Conservation (phyloP, 2,113 vertebrate genomes). For the Rhagologus leucostigma region DNA sequence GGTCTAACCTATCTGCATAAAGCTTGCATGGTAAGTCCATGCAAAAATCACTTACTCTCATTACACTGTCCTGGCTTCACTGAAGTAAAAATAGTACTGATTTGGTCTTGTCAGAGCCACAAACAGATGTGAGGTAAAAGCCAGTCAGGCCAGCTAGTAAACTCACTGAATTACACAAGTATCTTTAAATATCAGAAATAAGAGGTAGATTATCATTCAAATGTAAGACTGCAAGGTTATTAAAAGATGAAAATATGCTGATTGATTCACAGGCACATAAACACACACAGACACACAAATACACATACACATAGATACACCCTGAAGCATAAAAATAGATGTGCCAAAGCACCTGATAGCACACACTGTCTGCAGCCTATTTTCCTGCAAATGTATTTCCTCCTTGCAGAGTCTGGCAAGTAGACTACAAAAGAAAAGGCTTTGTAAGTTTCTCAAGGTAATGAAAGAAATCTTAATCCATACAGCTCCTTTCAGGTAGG, state of each 20-base stretch:
- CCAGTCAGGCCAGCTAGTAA: not conserved
- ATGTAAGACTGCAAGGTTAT: not conserved
- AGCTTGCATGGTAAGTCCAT: not conserved
- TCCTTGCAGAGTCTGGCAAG: not conserved
- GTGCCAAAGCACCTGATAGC: not conserved
- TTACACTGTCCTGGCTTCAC: not conserved
- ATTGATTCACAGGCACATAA: not conserved
- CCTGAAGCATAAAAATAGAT: not conserved
- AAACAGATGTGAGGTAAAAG: not conserved
- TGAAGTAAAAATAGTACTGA: not conserved
- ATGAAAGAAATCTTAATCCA: slow-evolving; percentile 7
- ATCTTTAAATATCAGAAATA: not conserved
- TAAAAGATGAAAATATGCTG: not conserved
- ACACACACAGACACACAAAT: not conserved
- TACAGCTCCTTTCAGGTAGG: not conserved
- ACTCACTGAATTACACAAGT: not conserved
- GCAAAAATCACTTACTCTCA: not conserved
- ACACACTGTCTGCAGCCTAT: not conserved
- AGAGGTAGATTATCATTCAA: not conserved
- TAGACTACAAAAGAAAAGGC: not conserved
- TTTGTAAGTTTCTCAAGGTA: not conserved
- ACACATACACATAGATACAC: not conserved
- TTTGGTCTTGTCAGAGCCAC: not conserved
- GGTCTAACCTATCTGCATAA: not conserved
- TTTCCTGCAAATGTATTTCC: not conserved